Conservation (phyloP, 2,113 vertebrate genomes). For the Engystomops pustulosus region DNA sequence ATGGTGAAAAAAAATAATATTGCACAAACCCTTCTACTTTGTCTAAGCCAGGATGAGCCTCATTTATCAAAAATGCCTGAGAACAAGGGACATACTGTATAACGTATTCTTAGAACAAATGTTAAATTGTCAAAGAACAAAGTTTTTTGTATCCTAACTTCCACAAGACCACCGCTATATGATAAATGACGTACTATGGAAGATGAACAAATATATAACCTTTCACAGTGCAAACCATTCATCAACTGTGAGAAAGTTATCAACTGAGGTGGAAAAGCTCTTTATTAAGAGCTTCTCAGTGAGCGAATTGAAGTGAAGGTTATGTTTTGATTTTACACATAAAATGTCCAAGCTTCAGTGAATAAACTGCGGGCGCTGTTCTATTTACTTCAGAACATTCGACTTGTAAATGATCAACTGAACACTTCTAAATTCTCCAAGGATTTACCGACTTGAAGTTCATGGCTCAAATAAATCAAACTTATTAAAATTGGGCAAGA, state of each 20-base stretch:
- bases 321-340: conserved; percentile 53
- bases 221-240: conserved; percentile 51
- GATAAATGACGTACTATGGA: conserved; percentile 52
- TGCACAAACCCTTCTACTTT: no score
- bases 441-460: background rate
- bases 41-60: no score
- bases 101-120: background rate
- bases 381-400: conserved; percentile 44
- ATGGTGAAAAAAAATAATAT: no score
- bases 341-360: conserved; percentile 22
- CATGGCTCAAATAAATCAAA: background rate
- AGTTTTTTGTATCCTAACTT: background rate
- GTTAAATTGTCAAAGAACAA: conserved; percentile 18
- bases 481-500: background rate
- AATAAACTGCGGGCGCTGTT: conserved; percentile 13
- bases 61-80: no score
- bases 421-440: background rate
- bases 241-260: conserved; percentile 54
- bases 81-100: no score
- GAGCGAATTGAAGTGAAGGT: conserved; percentile 40
- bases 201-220: conserved; percentile 58
- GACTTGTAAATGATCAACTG: conserved; percentile 36
- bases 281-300: conserved; percentile 40
- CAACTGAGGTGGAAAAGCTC: conserved; percentile 44
- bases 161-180: conserved; percentile 12